Evolutionary conservation across 2,797 vertebrate species (phyloP), one percentile per base, ranked within the genome.

Genomic region (Fundulus diaphanus): DNA sequence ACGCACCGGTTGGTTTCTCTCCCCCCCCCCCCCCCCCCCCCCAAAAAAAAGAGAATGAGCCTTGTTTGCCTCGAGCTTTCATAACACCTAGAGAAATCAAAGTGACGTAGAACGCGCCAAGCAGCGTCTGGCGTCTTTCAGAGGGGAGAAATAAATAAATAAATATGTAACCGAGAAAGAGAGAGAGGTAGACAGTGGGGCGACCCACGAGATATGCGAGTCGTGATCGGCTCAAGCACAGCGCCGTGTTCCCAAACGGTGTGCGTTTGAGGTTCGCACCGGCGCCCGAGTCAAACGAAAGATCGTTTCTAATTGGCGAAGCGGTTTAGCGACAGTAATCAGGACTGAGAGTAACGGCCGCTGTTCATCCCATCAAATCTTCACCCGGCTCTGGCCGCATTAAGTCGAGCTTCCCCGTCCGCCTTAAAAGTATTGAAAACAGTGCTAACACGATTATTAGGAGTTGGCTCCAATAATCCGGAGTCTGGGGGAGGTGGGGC

Each of bases 151-250:
- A 70, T 27, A 65, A 79, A 66, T 35, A 61, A 12, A 71, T 44
- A 35, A 46, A 13, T 2, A n/a, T n/a, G n/a, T n/a, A n/a, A n/a
- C n/a, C n/a, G n/a, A n/a, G n/a, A n/a, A n/a, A 49, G 67, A 20
- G 33, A 9, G 57, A 15, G 37, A 24, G 70, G n/a, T 42, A 16
- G 33, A 27, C 22, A 22, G 66, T 59, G 83, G 84, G 90, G 85
- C 68, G 86, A 87, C 74, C 71, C 83, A 33, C 24, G 81, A 87
- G 88, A 91, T 89, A 85, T 88, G 92, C 9, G 90, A 93, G 90
- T 92, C 92, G 92, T 91, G 91, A 93, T 90, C 85, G 31, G 81
- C 65, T 84, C 73, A 54, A 16, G 73, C 63, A 22, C 81, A 49
- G 84, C 82, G 73, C 84, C 13, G 44, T 77, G 78, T 89, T 86